A percentile compares a stretch with the other conserved stretches of the same genome.
These are phyloP conservation scores for Cynaeus angustus DNA, from an alignment of 2,888 invertebrate genomes.

Conservation along the genomic window DNA sequence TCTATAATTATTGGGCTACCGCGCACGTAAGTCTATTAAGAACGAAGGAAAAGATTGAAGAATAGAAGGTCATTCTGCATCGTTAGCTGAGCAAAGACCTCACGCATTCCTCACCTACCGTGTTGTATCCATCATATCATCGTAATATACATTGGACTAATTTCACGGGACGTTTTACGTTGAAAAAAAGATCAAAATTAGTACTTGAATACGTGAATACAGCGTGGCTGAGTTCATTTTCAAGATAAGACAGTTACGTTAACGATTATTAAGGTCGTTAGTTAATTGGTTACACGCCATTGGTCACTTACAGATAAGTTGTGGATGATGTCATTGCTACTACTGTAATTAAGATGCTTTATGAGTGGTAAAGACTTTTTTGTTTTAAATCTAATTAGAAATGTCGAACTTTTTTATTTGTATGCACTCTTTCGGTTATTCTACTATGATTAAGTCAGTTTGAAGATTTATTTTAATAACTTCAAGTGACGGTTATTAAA, in stretches of 20 bases:
- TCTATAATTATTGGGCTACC: slow-evolving; percentile 48
- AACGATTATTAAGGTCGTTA: slow-evolving; percentile 2
- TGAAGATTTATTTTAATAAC: too few relatives aligned
- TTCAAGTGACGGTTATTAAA: too few relatives aligned
- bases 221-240: not conserved
- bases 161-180: slow-evolving; percentile 38
- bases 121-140: slow-evolving; percentile 27
- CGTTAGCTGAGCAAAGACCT: slow-evolving; percentile 53
- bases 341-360: not conserved
- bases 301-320: not conserved
- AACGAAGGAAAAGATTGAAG: slow-evolving; percentile 37
- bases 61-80: slow-evolving; percentile 47
- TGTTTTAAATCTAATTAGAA: too few relatives aligned
- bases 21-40: slow-evolving; percentile 46
- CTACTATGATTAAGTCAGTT: too few relatives aligned
- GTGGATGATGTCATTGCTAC: not conserved
- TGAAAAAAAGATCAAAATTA: slow-evolving; percentile 26
- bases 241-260: slow-evolving; percentile 19
- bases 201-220: slow-evolving; percentile 2
- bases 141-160: slow-evolving; percentile 40
- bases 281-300: slow-evolving; percentile 16
- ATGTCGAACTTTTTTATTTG: too few relatives aligned
- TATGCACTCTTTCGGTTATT: too few relatives aligned
- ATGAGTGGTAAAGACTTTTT: too few relatives aligned
- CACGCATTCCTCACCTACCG: slow-evolving; percentile 50